Conservation (phyloP, 2,888 invertebrate genomes). For the Diachrysia chrysitis region DNA sequence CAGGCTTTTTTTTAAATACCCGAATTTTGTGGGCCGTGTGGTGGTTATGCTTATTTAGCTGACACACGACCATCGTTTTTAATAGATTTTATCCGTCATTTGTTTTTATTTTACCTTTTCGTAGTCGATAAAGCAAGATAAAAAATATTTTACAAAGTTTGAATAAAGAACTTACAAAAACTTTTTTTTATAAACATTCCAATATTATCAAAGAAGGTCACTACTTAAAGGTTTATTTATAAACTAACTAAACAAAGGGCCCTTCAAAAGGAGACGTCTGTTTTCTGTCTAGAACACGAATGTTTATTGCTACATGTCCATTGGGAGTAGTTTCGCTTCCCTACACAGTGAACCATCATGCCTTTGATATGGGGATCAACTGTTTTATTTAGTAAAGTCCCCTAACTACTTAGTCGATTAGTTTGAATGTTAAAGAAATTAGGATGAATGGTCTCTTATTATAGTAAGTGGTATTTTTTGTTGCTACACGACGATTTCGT, state of each 20-base stretch:
- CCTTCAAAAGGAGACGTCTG: conserved; percentile 78
- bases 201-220: conserved; percentile 68
- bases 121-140: conserved; percentile 10
- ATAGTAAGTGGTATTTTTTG: conserved; percentile 27
- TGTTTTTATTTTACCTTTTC: conserved; percentile 35
- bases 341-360: conserved; percentile 57
- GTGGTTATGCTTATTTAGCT: conserved; percentile 26
- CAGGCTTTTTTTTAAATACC: conserved; percentile 39
- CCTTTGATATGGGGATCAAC: conserved; percentile 70
- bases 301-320: conserved; percentile 84
- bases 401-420: conserved; percentile 48
- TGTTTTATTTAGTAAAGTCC: conserved; percentile 57
- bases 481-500: conserved; percentile 30
- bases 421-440: conserved; percentile 40
- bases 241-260: conserved; percentile 79
- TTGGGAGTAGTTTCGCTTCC: conserved; percentile 72
- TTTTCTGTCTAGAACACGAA: conserved; percentile 77
- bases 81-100: conserved; percentile 17
- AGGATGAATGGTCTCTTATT: conserved; percentile 37
- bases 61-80: conserved; percentile 51
- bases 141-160: conserved; percentile 13
- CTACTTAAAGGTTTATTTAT: conserved; percentile 79
- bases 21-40: conserved; percentile 32
- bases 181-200: conserved; percentile 43
- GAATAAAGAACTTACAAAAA: conserved; percentile 14